Evolutionary conservation across 2,113 vertebrate genomes (phyloP).

Genomic region (Ceuthmochares aereus): DNA sequence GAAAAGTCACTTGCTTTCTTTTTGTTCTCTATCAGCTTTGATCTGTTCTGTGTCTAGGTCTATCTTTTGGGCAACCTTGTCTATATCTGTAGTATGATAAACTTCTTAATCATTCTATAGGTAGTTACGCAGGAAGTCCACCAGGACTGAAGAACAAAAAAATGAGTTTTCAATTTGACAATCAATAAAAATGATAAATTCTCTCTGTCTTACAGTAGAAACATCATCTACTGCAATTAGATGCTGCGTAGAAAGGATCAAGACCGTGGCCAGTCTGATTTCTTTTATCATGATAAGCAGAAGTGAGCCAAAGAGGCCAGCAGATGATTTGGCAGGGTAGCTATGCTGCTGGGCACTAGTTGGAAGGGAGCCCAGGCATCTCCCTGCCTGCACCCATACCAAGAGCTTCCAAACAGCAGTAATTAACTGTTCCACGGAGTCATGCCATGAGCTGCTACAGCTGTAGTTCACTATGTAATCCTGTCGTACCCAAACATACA

Average conservation of each 20-base stretch:
- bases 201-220: background rate
- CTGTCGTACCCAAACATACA: background rate
- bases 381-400: rapidly evolving
- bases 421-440: background rate
- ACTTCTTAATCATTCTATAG: background rate
- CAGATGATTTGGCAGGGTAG: background rate
- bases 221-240: background rate
- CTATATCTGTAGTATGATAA: background rate
- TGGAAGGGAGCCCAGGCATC: background rate
- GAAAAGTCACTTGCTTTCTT: background rate
- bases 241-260: background rate
- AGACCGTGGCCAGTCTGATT: background rate
- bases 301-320: background rate
- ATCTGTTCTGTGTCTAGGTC: background rate
- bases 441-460: background rate
- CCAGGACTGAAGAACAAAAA: background rate
- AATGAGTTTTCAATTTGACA: background rate
- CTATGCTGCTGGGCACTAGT: background rate
- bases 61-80: background rate
- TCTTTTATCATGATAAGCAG: background rate
- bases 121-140: background rate
- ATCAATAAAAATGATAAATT: background rate
- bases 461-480: background rate
- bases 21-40: background rate
- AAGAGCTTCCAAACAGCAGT: background rate